Conservation (phyloP, 1,140 invertebrate species). For the Ceratina australensis region DNA sequence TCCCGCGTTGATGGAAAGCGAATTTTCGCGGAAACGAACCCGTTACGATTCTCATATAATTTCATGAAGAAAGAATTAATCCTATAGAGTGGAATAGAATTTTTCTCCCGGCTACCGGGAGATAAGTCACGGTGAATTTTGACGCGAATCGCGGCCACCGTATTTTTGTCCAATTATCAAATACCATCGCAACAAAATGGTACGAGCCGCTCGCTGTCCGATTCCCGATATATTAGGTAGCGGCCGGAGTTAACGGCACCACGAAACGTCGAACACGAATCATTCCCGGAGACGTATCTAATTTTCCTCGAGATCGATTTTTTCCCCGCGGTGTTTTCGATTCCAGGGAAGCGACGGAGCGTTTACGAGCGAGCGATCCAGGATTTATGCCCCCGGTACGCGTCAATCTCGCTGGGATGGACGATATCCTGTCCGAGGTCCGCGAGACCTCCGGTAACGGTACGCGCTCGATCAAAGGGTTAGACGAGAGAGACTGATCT, state of each 20-base stretch:
- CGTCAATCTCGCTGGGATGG: constrained; percentile 54
- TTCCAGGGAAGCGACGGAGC: constrained; percentile 5
- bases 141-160: not conserved
- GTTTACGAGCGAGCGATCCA: not conserved
- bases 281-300: constrained; percentile 15
- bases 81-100: too few relatives aligned
- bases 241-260: constrained; percentile 44
- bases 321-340: constrained; percentile 32
- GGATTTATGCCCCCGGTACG: constrained; percentile 31
- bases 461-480: constrained; percentile 49
- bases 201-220: not conserved
- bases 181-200: constrained; percentile 37
- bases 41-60: too few relatives aligned
- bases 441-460: constrained; percentile 54
- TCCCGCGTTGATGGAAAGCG: constrained; percentile 3
- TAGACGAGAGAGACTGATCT: constrained; percentile 27
- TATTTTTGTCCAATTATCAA: constrained; percentile 51
- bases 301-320: constrained; percentile 27
- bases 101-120: too few relatives aligned
- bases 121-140: too few relatives aligned
- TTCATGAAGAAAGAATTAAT: not conserved
- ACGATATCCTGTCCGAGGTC: constrained; percentile 38
- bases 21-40: not conserved
- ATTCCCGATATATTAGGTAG: constrained; percentile 42
- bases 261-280: not conserved